Evolutionary conservation across 2,888 invertebrate genomes (phyloP).

Genomic region (Apoda limacodes): DNA sequence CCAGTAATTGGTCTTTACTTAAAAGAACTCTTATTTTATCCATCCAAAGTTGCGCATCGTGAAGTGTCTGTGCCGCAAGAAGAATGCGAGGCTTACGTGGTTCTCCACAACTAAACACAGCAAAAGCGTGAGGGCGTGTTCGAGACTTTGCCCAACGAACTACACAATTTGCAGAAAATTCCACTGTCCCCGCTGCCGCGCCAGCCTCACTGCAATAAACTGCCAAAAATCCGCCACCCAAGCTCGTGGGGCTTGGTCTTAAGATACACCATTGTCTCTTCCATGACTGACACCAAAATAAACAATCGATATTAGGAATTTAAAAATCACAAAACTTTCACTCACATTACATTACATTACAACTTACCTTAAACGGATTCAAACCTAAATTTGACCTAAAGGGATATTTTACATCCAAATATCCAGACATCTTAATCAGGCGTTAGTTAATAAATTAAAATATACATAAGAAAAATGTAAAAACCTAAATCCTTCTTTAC

Average conservation of each 20-base stretch:
- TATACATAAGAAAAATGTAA: conserved; percentile 12
- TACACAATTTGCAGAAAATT: conserved; percentile 69
- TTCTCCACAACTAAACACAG: conserved; percentile 70
- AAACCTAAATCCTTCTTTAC: conserved; percentile 10
- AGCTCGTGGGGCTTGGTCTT: conserved; percentile 63
- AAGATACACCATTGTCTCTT: conserved; percentile 75
- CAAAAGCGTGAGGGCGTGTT: conserved; percentile 77
- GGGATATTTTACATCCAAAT: conserved; percentile 74
- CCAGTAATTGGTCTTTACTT: conserved; percentile 43
- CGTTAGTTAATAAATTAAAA: conserved; percentile 13
- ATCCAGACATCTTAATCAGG: conserved; percentile 58
- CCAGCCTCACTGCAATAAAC: conserved; percentile 67
- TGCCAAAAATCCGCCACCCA: conserved; percentile 65
- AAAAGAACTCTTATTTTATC: conserved; percentile 68
- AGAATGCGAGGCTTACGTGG: conserved; percentile 73
- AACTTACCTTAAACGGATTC: conserved; percentile 73
- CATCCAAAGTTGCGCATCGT: conserved; percentile 79
- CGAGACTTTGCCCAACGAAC: conserved; percentile 75
- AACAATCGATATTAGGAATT: conserved; percentile 29
- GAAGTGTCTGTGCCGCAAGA: conserved; percentile 73
- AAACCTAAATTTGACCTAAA: conserved; percentile 70
- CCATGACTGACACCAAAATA: conserved; percentile 70
- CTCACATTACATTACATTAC: conserved; percentile 22
- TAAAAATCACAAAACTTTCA: conserved; percentile 13
- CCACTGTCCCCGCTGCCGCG: conserved; percentile 55